Evolutionary conservation across 2,113 vertebrate genomes (phyloP), one percentile per base, ranked within the genome.

Genomic region (Eurypyga helias): DNA sequence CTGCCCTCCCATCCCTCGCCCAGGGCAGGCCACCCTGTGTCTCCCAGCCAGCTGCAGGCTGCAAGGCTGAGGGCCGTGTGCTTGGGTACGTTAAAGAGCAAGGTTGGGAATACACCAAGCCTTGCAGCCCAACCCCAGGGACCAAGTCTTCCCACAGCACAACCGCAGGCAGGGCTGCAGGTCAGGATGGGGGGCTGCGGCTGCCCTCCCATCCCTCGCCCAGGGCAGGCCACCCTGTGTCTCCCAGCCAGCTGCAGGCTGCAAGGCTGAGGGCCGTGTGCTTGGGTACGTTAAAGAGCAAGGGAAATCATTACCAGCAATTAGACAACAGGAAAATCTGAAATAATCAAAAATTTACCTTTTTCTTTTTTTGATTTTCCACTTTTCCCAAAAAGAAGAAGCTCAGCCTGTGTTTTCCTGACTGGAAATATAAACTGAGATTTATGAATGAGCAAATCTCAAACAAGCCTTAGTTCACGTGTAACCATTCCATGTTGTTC

Each of bases 51-150:
- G 75, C 54, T 9, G 34, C 49, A 26, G 82, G 76, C 67, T 5
- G 10, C 2, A 3, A 5, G 60, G n/a, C 57, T 25, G 20, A 5
- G 60, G 25, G 36, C 31, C 28, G 20, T 3, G 16, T 36, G 15
- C 41, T 16, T 2, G 48, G 76, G 9, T 13, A 9, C 15, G 0
- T 1, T 0, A 4, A 21, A 13, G 10, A 55, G 34, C 16, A 1
- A 17, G 12, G 77, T n/a, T 62, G 38, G 48, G 26, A 46, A 14
- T 2, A 7, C 21, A 5, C 8, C 13, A 1, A 62, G 41, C 20
- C 52, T 19, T 7, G 26, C 34, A 36, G 46, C 24, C 19, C 66
- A 7, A 24, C 46, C 5, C 33, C n/a, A 3, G 25, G 24, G 33
- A 76, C 43, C 19, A 3, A 10, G 13, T 46, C 24, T 14, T 24